Evolutionary conservation across 2,113 vertebrate species (phyloP), one percentile per base, ranked within the genome.

Genomic region (Sinocyclocheilus anophthalmus): DNA sequence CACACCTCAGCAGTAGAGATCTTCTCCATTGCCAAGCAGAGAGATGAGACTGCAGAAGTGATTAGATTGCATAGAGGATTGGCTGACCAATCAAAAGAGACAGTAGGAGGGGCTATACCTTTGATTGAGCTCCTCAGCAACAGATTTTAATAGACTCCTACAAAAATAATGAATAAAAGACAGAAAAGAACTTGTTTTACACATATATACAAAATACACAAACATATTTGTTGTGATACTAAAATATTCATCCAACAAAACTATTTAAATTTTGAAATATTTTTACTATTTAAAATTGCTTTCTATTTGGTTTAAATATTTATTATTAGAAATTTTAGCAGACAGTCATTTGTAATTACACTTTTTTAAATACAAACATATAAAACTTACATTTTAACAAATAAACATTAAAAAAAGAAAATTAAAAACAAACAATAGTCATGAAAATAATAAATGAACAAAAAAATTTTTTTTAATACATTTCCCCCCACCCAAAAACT

Each of bases 121-220:
- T 92, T 99, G 98, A 91, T 98, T 96, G 50, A 99, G 94, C 88
- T 99, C 98, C 93, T 99, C 98, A 94, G 98, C 97, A 84, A 99
- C 98, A 45, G 97, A 99, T 92, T 99, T 99, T 90, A 99, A 96
- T 85, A 99, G 97, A 89, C 98, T 99, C 95, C 97, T 99, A 61
- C 94, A 89, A 93, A 92, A 89, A 5, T 88, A 91, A 79, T 73
- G 42, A 69, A 59, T 75, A 3, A 73, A 33, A 84, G 2, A 86
- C 61, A 50, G 30, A 65, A 75, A 20, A 78, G 39, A 59, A 75
- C 30, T 13, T 69, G 55, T 63, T 39, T 78, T 76, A 16, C 16
- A 26, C 65, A 59, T 50, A 69, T 13, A 42, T 5, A 57, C 48
- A 55, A 59, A 39, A 50, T n/a, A 39, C 72, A 45, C 37, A 80